A percentile compares a stretch with the other conserved stretches of the same genome.
Conservation (phyloP, 2,888 invertebrate species). For the Drosophila vallismaia region DNA sequence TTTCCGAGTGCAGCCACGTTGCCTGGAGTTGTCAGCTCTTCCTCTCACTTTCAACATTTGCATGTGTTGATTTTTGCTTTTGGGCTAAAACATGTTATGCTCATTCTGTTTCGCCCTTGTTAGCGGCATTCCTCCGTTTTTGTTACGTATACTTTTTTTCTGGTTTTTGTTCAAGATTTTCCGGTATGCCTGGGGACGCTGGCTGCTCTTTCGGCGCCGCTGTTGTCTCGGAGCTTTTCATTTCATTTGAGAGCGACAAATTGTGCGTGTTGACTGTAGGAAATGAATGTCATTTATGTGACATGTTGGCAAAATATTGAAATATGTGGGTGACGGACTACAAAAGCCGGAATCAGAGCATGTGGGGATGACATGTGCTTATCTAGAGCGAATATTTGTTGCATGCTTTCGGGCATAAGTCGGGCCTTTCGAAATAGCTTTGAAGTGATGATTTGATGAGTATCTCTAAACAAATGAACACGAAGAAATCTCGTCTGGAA, state of each 20-base stretch:
- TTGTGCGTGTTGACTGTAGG: conserved; percentile 77
- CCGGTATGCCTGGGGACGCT: conserved; percentile 34
- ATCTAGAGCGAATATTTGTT: conserved; percentile 42
- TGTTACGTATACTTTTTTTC: conserved; percentile 7
- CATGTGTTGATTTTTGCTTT: conserved; percentile 62
- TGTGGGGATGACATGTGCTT: conserved; percentile 44
- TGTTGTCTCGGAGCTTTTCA: conserved; percentile 46
- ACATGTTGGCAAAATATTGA: conserved; percentile 74
- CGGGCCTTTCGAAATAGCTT: conserved; percentile 28
- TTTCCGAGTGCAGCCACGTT: conserved; percentile 25
- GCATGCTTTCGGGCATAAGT: conserved; percentile 31
- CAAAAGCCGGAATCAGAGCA: conserved; percentile 28
- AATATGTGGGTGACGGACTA: conserved; percentile 50
- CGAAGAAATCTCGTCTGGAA: background rate
- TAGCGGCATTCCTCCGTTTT: background rate
- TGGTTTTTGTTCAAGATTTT: conserved; percentile 40
- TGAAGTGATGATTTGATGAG: conserved; percentile 14
- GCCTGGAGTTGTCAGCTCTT: conserved; percentile 49
- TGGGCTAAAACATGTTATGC: conserved; percentile 43
- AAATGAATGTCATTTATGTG: conserved; percentile 72
- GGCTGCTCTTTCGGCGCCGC: conserved; percentile 11
- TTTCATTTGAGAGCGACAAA: conserved; percentile 73
- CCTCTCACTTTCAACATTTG: conserved; percentile 27
- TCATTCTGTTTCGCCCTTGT: conserved; percentile 30
- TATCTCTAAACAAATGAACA: conserved; percentile 5